These are phyloP conservation scores for Hirtodrosophila histrioides DNA, from an alignment of 2,888 invertebrate species.

Conservation along the genomic window DNA sequence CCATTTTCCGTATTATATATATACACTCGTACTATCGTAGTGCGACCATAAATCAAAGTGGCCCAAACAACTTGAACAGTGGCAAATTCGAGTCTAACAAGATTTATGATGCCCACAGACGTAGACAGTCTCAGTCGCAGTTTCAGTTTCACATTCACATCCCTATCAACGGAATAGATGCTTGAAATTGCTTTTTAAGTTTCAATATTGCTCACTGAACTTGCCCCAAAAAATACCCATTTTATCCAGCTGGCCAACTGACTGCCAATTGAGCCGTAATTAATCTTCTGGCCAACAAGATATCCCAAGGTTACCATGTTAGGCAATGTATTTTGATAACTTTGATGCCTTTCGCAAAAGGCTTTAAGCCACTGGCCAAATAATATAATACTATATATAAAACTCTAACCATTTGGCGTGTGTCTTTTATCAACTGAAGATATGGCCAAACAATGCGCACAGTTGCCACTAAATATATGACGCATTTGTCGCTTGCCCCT, in stretches of 20 bases:
- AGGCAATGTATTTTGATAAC: slow-evolving; percentile 45
- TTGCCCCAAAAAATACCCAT: slow-evolving; percentile 2
- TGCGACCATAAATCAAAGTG: slow-evolving; percentile 60
- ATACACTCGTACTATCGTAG: too few species aligned
- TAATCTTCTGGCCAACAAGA: slow-evolving; percentile 64
- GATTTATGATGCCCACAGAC: slow-evolving; percentile 63
- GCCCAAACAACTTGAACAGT: slow-evolving; percentile 22
- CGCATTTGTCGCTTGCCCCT: slow-evolving; percentile 42
- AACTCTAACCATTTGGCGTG: slow-evolving; percentile 14
- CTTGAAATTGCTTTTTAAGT: slow-evolving; percentile 42
- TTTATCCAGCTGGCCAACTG: slow-evolving; percentile 29
- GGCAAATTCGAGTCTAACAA: slow-evolving; percentile 46
- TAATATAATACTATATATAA: too few species aligned
- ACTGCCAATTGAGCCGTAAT: slow-evolving; percentile 68
- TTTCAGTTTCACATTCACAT: neutral
- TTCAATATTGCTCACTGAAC: slow-evolving; percentile 58
- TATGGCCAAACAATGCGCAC: slow-evolving; percentile 44
- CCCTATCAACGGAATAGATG: neutral
- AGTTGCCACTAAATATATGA: slow-evolving; percentile 51
- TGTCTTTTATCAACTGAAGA: slow-evolving; percentile 62
- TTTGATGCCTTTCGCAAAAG: slow-evolving; percentile 15
- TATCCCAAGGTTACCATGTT: slow-evolving; percentile 44
- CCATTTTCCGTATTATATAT: slow-evolving; percentile 8
- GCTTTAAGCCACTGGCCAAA: slow-evolving; percentile 45
- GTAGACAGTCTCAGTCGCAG: slow-evolving; percentile 3